Evolutionary conservation across 1,140 invertebrate genomes (phyloP), one percentile per base, ranked within the genome.

Genomic region (Heliothis subflexa): DNA sequence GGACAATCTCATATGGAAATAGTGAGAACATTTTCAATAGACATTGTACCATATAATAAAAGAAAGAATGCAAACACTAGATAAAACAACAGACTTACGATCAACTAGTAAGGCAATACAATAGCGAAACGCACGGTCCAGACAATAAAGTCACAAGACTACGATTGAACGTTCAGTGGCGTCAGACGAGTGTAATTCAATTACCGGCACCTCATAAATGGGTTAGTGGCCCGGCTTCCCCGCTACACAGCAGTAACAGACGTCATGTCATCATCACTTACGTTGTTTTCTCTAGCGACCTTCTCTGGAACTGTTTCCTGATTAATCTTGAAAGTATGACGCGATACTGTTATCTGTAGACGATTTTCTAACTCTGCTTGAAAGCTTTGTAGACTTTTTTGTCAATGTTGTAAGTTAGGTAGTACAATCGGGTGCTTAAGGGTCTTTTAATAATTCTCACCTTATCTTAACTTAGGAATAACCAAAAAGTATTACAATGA

Each of bases 131-230:
- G 45, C 61, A 68, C 64, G 16, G 47, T 50, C 25, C 64, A 68
- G 28, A 80, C 83, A 84, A 84, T 74, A 54, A 72, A 84, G 62
- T 81, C 76, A 54, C 71, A 68, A 68, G 64, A 50, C 45, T 68
- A 68, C 84, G 80, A 83, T 83, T 82, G 83, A 80, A 84, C 82
- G 64, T 83, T 88, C 78, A 80, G 78, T 77, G 81, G 83, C 84
- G 89, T 86, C 81, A 85, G 82, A 77, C 57, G 81, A 86, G 78
- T 78, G 86, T 94, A 94, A 94, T 94, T 91, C 86, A 89, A 93
- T 93, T 92, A 91, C 86, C 88, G 85, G 88, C 86, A 82, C 68
- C 85, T 85, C 87, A 88, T 93, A 91, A 93, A 93, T 91, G 88
- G 90, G 91, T 93, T 93, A 93, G 86, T 89, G 88, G 88, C 91